These are phyloP conservation scores for Colius striatus DNA, from an alignment of 2,113 vertebrate species.

Conservation along the genomic window DNA sequence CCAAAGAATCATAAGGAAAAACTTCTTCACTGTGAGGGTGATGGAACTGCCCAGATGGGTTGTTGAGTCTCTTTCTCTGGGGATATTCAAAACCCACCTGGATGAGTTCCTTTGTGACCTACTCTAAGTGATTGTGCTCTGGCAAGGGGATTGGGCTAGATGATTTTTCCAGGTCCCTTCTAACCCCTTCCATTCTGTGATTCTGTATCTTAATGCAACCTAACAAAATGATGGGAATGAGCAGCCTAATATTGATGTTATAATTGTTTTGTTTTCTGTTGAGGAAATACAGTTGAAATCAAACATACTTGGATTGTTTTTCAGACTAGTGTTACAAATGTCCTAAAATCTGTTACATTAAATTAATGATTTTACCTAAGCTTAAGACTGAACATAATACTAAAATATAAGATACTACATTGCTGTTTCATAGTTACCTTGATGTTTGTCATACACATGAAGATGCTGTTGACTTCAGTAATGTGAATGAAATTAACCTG, in stretches of 20 bases:
- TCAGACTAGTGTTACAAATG: background rate
- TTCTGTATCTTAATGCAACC: background rate
- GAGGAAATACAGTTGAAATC: background rate
- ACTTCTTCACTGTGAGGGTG: too few relatives aligned
- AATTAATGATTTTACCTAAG: background rate
- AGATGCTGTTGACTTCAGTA: background rate
- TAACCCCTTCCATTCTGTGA: too few relatives aligned
- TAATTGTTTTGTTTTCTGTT: background rate
- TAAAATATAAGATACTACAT: background rate
- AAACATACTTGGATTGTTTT: background rate
- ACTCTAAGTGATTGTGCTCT: too few relatives aligned
- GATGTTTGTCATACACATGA: background rate
- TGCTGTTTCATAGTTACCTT: background rate
- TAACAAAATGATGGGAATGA: background rate
- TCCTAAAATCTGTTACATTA: background rate
- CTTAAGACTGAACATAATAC: background rate
- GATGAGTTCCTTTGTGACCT: too few relatives aligned
- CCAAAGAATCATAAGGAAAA: too few relatives aligned
- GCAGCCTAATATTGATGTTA: rapidly evolving
- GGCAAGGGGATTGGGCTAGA: too few relatives aligned
- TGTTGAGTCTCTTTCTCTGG: too few relatives aligned
- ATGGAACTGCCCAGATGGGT: too few relatives aligned
- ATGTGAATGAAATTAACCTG: background rate
- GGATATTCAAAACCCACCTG: too few relatives aligned
- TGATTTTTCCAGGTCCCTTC: too few relatives aligned